These are phyloP conservation scores for Silurus glanis DNA, from an alignment of 2,113 vertebrate species.

Conservation along the genomic window DNA sequence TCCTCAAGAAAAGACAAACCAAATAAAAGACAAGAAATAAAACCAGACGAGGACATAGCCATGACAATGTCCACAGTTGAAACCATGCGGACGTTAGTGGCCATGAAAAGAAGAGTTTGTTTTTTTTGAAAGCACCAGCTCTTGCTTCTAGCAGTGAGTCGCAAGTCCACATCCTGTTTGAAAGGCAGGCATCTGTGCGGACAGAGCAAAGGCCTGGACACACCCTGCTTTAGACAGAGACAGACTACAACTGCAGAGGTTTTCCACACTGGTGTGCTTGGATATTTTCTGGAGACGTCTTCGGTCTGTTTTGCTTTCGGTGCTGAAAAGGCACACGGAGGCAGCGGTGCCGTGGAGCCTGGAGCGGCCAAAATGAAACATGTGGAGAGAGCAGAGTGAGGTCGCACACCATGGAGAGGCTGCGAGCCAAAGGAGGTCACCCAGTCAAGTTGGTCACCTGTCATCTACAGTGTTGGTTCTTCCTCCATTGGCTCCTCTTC, in stretches of 20 bases:
- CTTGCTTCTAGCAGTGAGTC: conserved; percentile 50
- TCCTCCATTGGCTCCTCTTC: conserved; percentile 97
- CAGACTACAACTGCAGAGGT: conserved; percentile 35
- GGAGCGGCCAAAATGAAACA: conserved; percentile 66
- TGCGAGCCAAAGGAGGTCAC: conserved; percentile 62
- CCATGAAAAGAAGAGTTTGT: conserved; percentile 40
- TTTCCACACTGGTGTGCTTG: conserved; percentile 36
- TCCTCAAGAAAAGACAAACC: conserved; percentile 36
- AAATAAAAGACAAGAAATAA: conserved; percentile 43
- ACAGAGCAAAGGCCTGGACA: conserved; percentile 39
- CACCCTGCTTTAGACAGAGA: conserved; percentile 40
- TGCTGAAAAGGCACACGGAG: conserved; percentile 46
- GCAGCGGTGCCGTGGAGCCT: conserved; percentile 11
- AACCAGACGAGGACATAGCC: conserved; percentile 38
- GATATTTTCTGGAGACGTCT: conserved; percentile 40
- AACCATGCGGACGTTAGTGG: conserved; percentile 53
- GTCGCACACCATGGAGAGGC: conserved; percentile 69
- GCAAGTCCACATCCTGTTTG: conserved; percentile 41
- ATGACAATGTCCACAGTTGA: conserved; percentile 36
- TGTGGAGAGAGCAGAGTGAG: conserved; percentile 73
- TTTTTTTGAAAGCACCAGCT: conserved; percentile 64
- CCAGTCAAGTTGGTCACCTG: conserved; percentile 39
- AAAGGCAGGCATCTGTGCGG: conserved; percentile 31
- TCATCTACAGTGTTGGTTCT: conserved; percentile 87
- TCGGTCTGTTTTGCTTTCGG: conserved; percentile 56